phyloP scores from a whole-genome alignment of 2,888 invertebrate species.

The Ornithoptera priamus region DNA sequence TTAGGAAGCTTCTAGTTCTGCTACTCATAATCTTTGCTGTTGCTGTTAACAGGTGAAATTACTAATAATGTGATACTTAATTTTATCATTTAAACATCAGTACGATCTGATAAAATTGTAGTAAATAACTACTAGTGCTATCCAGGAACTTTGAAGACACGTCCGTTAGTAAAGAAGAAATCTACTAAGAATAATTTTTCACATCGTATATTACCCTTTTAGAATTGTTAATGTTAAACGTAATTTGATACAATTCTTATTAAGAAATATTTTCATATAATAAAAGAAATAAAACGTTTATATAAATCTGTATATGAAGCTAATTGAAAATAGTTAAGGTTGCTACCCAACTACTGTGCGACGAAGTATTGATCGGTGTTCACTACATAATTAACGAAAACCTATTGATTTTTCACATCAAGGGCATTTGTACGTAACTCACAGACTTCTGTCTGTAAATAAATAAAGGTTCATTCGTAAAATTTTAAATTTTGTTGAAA shows the following conservation, averaged over 20 bases:
- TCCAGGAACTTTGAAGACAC: no score
- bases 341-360: conserved; percentile 4
- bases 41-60: no score
- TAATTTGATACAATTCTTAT: not conserved
- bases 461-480: not conserved
- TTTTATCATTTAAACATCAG: no score
- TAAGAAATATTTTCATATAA: not conserved
- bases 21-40: no score
- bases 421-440: conserved; percentile 11
- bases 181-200: no score
- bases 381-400: conserved; percentile 28
- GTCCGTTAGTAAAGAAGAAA: no score
- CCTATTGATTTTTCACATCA: conserved; percentile 28
- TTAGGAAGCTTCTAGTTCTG: no score
- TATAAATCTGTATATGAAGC: not conserved
- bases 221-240: no score
- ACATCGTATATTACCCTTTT: no score
- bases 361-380: conserved; percentile 27
- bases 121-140: no score
- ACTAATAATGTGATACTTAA: no score
- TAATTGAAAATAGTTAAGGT: not conserved
- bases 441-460: not conserved
- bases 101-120: no score
- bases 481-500: not conserved
- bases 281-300: not conserved